phyloP scores from a whole-genome alignment of 2,113 vertebrate species.

The Tautogolabrus adspersus region DNA sequence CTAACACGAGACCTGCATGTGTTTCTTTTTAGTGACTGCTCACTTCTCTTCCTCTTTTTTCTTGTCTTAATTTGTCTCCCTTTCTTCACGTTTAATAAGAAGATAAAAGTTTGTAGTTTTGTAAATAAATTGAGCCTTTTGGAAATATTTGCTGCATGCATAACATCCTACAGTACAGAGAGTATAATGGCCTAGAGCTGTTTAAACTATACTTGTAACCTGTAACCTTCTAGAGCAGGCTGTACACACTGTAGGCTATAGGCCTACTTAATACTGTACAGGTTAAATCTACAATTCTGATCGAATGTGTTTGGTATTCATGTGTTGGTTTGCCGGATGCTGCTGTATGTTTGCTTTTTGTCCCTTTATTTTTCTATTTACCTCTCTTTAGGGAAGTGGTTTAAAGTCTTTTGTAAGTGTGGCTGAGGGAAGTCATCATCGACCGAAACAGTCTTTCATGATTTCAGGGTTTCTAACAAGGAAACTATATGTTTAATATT shows the following conservation, averaged over 20 bases:
- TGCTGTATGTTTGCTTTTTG: neutral
- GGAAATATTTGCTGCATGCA: neutral
- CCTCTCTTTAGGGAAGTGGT: neutral
- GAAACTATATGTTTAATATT: neutral
- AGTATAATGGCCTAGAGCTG: neutral
- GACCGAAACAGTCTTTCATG: neutral
- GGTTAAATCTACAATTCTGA: no score
- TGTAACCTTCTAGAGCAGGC: neutral
- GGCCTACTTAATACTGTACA: no score
- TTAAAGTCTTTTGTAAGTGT: neutral
- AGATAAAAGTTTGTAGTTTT: no score
- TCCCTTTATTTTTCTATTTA: neutral
- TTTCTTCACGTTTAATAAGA: neutral
- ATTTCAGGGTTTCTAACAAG: neutral
- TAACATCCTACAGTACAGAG: no score
- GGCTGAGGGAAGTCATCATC: neutral
- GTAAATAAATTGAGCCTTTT: no score
- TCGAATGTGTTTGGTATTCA: no score
- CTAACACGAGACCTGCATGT: neutral
- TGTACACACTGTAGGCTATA: no score
- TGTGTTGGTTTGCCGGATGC: no score
- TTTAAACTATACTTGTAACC: neutral
- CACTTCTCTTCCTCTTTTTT: slow-evolving; percentile 49
- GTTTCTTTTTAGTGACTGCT: neutral
- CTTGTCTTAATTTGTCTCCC: slow-evolving; percentile 21